Evolutionary conservation across 2,797 vertebrate genomes (phyloP), one percentile per base, ranked within the genome.

Genomic region (Peromyscus melanophrys): DNA sequence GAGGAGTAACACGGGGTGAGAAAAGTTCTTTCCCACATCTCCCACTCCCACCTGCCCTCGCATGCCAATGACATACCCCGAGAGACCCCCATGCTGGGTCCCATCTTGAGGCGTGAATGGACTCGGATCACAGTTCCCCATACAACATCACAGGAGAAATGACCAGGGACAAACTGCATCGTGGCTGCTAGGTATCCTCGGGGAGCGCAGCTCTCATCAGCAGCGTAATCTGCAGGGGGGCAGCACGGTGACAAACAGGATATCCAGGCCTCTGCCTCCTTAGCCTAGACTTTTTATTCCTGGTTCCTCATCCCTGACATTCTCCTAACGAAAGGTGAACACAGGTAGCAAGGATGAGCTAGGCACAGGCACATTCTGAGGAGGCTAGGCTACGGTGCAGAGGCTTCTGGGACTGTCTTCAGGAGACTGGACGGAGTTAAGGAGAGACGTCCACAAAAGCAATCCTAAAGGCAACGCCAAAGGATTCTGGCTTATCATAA

Each of bases 31-130:
- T 71, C 31, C 52, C 69, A 43, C 21, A 52, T 2, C 34, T 43
- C 57, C 52, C 55, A 43, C 57, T 21, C 19, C 31, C 31, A 7
- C 82, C 91, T 77, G 19, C 19, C 67, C 27, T 40, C 61, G 81
- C 43, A 7, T 16, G 78, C 82, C 69, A 27, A 19, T 46, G 87
- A 98, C 96, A 0, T 94, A 99, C 99, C 99, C 96, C 99, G 98
- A 0, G 99, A 99, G 27, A 99, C 99, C 0, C 99, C 99, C 99
- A 99, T 99, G 98, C 99, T 99, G 97, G 99, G 99, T 23, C 99
- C 99, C 99, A 99, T 99, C 98, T 99, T 99, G 94, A 99, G 99
- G 40, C 99, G 99, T 0, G 99, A 99, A 96, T 99, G 99, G 83
- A 99, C 99, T 29, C 99, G 99, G 98, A 99, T 99, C 95, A 99